These are phyloP conservation scores for Flexamia atlantica DNA, from an alignment of 2,888 invertebrate genomes.

Conservation along the genomic window DNA sequence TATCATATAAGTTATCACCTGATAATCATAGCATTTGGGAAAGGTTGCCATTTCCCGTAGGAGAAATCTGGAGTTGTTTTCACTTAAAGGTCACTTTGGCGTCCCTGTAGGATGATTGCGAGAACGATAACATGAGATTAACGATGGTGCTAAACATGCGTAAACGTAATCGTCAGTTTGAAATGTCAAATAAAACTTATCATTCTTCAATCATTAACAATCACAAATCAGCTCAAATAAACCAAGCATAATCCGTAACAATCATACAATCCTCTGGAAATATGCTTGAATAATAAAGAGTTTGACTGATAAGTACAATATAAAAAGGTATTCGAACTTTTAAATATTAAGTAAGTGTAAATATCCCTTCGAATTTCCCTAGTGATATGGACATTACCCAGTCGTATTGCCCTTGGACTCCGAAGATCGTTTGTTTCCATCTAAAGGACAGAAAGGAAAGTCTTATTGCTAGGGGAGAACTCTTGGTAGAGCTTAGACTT, in stretches of 20 bases:
- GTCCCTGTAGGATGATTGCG: neutral
- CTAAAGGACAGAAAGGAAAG: neutral
- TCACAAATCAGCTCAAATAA: too few species aligned
- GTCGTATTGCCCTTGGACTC: constrained; percentile 15
- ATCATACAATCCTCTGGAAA: too few species aligned
- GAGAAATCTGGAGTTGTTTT: neutral
- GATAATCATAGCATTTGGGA: neutral
- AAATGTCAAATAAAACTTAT: too few species aligned
- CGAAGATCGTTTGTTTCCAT: constrained; percentile 23
- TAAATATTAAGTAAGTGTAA: too few species aligned
- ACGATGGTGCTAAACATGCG: too few species aligned
- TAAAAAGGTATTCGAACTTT: too few species aligned
- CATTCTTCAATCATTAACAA: too few species aligned
- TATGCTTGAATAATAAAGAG: too few species aligned
- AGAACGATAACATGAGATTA: too few species aligned
- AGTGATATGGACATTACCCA: neutral
- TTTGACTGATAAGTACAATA: too few species aligned
- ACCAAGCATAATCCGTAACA: too few species aligned
- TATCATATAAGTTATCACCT: neutral
- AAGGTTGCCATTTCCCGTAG: neutral
- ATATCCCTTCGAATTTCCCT: constrained; percentile 25
- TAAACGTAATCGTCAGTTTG: too few species aligned
- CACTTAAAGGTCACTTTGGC: neutral
- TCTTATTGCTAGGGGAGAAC: constrained; percentile 26
- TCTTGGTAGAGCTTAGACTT: neutral